phyloP scores from a whole-genome alignment of 2,113 vertebrate genomes.

The Callipepla squamata region DNA sequence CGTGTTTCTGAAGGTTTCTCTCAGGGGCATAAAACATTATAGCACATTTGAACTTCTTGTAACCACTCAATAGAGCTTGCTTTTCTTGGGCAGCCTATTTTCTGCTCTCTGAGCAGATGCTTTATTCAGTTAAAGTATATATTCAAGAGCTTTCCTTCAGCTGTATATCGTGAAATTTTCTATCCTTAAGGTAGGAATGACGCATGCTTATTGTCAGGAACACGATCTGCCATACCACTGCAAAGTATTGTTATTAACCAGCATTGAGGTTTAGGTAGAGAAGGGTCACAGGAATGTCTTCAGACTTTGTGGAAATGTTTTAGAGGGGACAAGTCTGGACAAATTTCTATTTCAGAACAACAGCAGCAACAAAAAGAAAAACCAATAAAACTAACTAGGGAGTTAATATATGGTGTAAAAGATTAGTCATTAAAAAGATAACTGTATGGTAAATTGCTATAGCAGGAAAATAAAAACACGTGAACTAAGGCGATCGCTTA shows the following conservation, averaged over 20 bases:
- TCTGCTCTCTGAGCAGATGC: neutral
- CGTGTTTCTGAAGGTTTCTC: neutral
- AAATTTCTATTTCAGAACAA: neutral
- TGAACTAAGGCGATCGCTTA: neutral
- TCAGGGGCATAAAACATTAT: neutral
- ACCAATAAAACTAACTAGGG: neutral
- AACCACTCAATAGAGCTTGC: neutral
- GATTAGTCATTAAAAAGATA: neutral
- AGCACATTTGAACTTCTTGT: neutral
- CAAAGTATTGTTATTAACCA: neutral
- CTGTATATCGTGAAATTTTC: neutral
- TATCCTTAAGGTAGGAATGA: neutral
- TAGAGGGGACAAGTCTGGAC: neutral
- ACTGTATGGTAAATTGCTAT: neutral
- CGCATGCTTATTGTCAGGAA: neutral
- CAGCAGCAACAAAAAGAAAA: neutral
- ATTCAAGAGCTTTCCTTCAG: neutral
- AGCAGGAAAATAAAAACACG: neutral
- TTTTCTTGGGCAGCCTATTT: neutral
- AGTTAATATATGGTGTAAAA: neutral
- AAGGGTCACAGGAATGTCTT: neutral
- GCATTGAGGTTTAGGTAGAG: neutral
- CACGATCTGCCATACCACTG: neutral
- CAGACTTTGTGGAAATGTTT: neutral
- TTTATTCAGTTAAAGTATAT: neutral